Conservation (phyloP, 2,888 invertebrate species). For the Rhamphomyia laevipes region DNA sequence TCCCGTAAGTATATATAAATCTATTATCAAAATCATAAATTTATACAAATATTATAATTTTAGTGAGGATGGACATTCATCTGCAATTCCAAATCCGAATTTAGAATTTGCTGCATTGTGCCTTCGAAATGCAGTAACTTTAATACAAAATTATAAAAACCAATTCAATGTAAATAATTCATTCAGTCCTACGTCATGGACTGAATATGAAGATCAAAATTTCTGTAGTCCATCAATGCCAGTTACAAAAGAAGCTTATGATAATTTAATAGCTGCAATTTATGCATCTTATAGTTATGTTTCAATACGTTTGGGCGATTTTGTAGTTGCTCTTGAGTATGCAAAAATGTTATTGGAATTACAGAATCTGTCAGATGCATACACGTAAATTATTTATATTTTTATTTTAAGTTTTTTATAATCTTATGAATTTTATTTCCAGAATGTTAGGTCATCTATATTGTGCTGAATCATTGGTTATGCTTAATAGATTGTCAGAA, state of each 20-base stretch:
- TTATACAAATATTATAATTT: constrained; percentile 13
- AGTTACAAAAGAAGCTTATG: constrained; percentile 47
- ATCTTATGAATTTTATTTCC: constrained; percentile 14
- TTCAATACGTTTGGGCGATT: constrained; percentile 72
- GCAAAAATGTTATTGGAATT: constrained; percentile 62
- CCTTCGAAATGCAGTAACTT: constrained; percentile 67
- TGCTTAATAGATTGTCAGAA: constrained; percentile 69
- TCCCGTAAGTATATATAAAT: constrained; percentile 20
- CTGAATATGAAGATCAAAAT: constrained; percentile 39
- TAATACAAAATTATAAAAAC: constrained; percentile 38
- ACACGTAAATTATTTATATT: constrained; percentile 40
- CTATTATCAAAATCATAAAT: no score
- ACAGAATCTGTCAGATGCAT: constrained; percentile 57
- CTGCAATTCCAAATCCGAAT: constrained; percentile 78
- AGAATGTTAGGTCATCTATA: constrained; percentile 80
- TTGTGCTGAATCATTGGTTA: constrained; percentile 75
- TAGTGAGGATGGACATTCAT: no score
- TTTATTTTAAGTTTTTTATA: not conserved
- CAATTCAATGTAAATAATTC: not conserved
- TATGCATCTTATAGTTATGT: constrained; percentile 76
- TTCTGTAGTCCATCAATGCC: constrained; percentile 48
- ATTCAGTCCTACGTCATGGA: constrained; percentile 19
- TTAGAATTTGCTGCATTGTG: constrained; percentile 84
- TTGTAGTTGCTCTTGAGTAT: constrained; percentile 63
- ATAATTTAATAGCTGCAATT: constrained; percentile 50